phyloP scores from a whole-genome alignment of 2,888 invertebrate genomes.

The Yponomeuta sedellus region DNA sequence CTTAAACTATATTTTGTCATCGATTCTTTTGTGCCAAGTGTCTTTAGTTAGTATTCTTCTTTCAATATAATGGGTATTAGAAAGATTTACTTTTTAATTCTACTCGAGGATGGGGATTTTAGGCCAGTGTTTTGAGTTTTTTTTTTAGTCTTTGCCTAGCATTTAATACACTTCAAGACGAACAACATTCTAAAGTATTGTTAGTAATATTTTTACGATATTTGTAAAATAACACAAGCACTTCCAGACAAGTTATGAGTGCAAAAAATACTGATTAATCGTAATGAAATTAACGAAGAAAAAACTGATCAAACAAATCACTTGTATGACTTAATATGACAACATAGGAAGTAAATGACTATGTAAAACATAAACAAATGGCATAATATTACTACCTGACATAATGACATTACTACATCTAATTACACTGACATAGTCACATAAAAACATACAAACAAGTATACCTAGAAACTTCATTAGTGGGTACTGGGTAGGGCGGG shows the following conservation, averaged over 20 bases:
- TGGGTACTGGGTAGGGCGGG: not conserved
- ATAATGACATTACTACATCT: not conserved
- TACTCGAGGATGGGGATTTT: not conserved
- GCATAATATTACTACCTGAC: not conserved
- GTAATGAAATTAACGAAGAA: too few species aligned
- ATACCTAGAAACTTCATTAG: not conserved
- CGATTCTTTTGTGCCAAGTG: slow-evolving; percentile 26
- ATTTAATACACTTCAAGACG: not conserved
- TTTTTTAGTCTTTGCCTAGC: not conserved
- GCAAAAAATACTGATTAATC: too few species aligned
- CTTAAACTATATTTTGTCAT: slow-evolving; percentile 35
- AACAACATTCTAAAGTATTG: too few species aligned
- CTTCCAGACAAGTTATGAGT: too few species aligned
- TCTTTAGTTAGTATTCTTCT: slow-evolving; percentile 24
- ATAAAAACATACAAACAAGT: not conserved
- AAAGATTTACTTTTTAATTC: slow-evolving; percentile 36
- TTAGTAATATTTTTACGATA: too few species aligned
- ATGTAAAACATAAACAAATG: not conserved
- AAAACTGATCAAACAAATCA: too few species aligned
- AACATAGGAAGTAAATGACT: not conserved
- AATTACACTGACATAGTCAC: slow-evolving; percentile 2
- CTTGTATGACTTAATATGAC: too few species aligned
- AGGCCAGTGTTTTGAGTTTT: slow-evolving; percentile 3
- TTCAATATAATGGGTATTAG: slow-evolving; percentile 28
- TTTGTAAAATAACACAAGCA: too few species aligned